Evolutionary conservation across 2,113 vertebrate genomes (phyloP), one percentile per base, ranked within the genome.

Genomic region (Typhlomys cinereus): DNA sequence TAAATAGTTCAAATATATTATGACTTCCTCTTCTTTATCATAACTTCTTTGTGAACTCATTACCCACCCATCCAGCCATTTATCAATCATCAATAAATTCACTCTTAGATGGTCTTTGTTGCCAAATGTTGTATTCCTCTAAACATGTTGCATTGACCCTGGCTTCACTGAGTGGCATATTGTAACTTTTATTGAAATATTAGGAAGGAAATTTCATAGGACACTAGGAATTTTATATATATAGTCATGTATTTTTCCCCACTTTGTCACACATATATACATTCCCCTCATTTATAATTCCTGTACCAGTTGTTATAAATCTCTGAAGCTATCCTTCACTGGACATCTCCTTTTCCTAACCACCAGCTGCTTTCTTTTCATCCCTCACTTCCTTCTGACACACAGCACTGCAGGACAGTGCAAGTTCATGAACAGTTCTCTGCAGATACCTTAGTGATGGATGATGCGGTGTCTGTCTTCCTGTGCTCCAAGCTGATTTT

Each of bases 151-250:
- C 41, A 54, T 91, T 59, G 54, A 75, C 73, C 52, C 41, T 85
- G 23, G 25, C 69, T 91, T 89, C 86, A 76, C 85, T 36, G 31
- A 15, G 5, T 41, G 23, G 34, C 34, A 70, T 87, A 61, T 36
- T 70, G 31, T 87, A 80, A 89, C 34, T 91, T 93, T 87, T 81
- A 94, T 18, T 34, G 31, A 80, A 79, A 54, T 74, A 34, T 89
- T 62, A 89, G 21, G 31, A 71, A 75, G n/a, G 27, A 84, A 84
- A 59, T 7, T 67, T 85, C 41, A 88, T 29, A 79, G 46, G 8
- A 79, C 62, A 92, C 78, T 92, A 79, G 61, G 83, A 89, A 84
- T 50, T 78, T 12, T 88, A 62, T 80, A n/a, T 73, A 17, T 29
- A 92, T 62, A 87, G 34, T 18, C 13, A 4, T 50, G 31, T 85